Evolutionary conservation across 2,888 invertebrate species (phyloP).

Genomic region (Drosophila acutilabella): DNA sequence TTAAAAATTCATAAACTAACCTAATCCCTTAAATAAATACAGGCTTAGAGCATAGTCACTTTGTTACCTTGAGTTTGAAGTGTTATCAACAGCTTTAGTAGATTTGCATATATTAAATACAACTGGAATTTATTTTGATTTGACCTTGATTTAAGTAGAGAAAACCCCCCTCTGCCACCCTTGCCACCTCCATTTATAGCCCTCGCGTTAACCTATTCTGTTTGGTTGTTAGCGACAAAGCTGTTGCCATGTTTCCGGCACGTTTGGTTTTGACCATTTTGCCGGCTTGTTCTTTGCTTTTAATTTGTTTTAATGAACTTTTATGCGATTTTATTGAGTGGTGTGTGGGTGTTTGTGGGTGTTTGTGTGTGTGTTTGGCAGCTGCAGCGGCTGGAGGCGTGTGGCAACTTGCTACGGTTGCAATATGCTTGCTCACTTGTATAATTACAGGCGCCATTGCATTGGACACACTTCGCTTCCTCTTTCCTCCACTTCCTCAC

Average conservation of each 20-base stretch:
- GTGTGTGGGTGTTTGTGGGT: background rate
- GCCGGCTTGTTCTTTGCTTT: constrained; percentile 65
- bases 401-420: constrained; percentile 43
- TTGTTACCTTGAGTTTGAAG: no score
- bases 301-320: constrained; percentile 80
- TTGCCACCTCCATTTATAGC: no score
- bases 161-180: no score
- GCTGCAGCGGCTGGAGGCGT: no score
- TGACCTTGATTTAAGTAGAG: constrained; percentile 1
- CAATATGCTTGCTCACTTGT: constrained; percentile 80
- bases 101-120: no score
- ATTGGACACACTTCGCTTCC: constrained; percentile 26
- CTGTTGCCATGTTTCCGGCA: constrained; percentile 62
- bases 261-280: constrained; percentile 59
- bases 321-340: constrained; percentile 67
- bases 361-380: no score
- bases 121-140: background rate
- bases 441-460: constrained; percentile 77
- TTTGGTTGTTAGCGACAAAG: constrained; percentile 25
- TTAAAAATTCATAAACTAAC: no score
- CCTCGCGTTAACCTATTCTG: background rate
- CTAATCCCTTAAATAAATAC: no score
- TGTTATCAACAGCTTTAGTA: no score
- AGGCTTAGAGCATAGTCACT: no score
- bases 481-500: background rate